phyloP scores from a whole-genome alignment of 2,888 invertebrate genomes.

The Boloria selene region DNA sequence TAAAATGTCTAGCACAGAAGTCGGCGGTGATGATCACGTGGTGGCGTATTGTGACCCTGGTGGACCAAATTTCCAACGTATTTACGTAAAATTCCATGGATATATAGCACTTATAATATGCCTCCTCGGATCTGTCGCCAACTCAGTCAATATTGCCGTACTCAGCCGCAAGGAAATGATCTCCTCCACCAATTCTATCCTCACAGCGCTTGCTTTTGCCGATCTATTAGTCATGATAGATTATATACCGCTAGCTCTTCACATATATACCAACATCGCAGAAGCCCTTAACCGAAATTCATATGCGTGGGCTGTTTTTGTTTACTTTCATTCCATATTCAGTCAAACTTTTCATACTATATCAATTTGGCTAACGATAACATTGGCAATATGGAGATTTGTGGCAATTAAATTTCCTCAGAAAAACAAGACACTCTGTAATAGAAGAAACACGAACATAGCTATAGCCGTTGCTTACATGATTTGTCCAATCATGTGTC shows the following conservation, averaged over 20 bases:
- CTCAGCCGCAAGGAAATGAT: constrained; percentile 94
- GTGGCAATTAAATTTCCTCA: constrained; percentile 94
- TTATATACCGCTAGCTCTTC: constrained; percentile 94
- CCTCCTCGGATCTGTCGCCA: constrained; percentile 93
- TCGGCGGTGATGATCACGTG: constrained; percentile 42
- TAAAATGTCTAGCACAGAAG: constrained; percentile 41
- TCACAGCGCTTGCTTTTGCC: constrained; percentile 95
- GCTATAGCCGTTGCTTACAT: constrained; percentile 90
- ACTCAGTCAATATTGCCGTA: constrained; percentile 94
- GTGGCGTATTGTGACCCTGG: constrained; percentile 79
- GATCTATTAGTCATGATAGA: constrained; percentile 96
- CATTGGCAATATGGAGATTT: constrained; percentile 95
- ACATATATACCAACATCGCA: constrained; percentile 86
- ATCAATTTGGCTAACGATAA: constrained; percentile 96
- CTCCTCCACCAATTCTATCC: constrained; percentile 95
- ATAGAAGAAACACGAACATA: constrained; percentile 88
- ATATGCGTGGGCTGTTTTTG: constrained; percentile 91
- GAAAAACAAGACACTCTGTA: constrained; percentile 91
- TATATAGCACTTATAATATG: constrained; percentile 93
- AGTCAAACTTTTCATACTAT: constrained; percentile 94
- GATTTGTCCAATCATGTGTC: constrained; percentile 91
- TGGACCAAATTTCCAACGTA: constrained; percentile 81
- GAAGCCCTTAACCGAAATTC: constrained; percentile 71
- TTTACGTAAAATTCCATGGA: constrained; percentile 90
- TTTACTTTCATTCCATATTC: constrained; percentile 94